A percentile compares a stretch with the other conserved stretches of the same genome.
phyloP scores from a whole-genome alignment of 2,113 vertebrate genomes.

The Semnornis frantzii region DNA sequence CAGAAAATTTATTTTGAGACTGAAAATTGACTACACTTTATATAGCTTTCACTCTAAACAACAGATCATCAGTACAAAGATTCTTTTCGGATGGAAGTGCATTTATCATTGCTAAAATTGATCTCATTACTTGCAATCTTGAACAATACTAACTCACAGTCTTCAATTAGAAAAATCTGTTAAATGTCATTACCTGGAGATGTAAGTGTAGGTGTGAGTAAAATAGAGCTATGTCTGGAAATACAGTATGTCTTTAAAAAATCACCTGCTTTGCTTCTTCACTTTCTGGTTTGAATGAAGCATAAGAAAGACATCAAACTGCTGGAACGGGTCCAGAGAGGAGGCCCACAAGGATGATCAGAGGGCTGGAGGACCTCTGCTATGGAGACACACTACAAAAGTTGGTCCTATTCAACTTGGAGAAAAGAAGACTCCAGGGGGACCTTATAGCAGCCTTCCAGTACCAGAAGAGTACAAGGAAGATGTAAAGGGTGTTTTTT shows the following conservation, averaged over 20 bases:
- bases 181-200: background rate
- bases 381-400: no score
- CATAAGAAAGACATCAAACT: no score
- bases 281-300: background rate
- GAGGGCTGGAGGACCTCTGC: no score
- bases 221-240: background rate
- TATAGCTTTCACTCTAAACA: background rate
- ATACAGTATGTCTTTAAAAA: background rate
- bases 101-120: background rate
- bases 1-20: background rate
- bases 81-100: background rate
- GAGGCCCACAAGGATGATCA: no score
- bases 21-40: background rate
- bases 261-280: background rate
- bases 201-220: background rate
- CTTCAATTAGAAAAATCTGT: background rate
- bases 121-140: background rate
- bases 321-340: no score
- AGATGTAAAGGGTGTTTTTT: no score
- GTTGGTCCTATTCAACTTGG: no score
- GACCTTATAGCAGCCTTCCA: no score
- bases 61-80: background rate
- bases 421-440: no score
- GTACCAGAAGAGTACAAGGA: no score
- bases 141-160: background rate